Evolutionary conservation across 2,888 invertebrate genomes (phyloP).

Genomic region (Cantharis rufa): DNA sequence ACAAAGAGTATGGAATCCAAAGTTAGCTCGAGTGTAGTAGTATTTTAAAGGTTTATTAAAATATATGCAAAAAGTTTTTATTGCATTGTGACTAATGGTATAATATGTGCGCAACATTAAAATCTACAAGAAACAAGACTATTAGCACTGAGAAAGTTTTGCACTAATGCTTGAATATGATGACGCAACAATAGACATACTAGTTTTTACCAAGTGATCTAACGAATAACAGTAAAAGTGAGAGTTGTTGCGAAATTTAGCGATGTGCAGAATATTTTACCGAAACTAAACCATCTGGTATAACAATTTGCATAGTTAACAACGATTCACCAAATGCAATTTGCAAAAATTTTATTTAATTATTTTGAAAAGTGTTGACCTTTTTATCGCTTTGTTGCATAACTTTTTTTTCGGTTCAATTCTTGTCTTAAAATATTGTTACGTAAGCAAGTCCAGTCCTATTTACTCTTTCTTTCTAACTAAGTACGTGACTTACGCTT

Average conservation of each 20-base stretch:
- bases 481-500: neutral
- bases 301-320: neutral
- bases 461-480: neutral
- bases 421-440: neutral
- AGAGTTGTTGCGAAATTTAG: conserved; percentile 3
- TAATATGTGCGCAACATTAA: neutral
- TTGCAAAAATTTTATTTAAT: neutral
- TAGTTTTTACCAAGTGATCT: conserved; percentile 1
- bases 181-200: conserved; percentile 3
- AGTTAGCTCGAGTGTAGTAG: neutral
- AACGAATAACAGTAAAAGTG: neutral
- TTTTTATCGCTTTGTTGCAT: neutral
- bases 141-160: neutral
- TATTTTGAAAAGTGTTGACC: neutral
- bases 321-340: neutral
- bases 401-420: neutral
- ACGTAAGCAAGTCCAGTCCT: neutral
- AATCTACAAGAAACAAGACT: neutral
- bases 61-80: neutral
- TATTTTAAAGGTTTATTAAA: neutral
- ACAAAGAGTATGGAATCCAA: neutral
- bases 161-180: neutral
- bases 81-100: neutral
- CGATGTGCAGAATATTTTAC: neutral
- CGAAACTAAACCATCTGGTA: neutral